Conservation (phyloP, 2,113 vertebrate species). For the cattle (Bos taurus) region ARS-UCD2.0 NC_037342.1:78586001-78586500, state of each 20-base stretch:
- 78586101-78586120: neutral
- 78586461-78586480: neutral
- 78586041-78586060: neutral
- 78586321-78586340: neutral
- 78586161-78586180: neutral
- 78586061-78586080: neutral
- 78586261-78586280: neutral
- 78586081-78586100: neutral
- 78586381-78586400: rapidly evolving
- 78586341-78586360: rapidly evolving
- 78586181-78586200: neutral
- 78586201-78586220: neutral
- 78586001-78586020: neutral
- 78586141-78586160: neutral
- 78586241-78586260: neutral
- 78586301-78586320: neutral
- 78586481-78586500: neutral
- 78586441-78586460: neutral
- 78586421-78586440: neutral
- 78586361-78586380: neutral
- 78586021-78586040: neutral
- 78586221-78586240: neutral
- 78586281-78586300: neutral
- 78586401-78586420: neutral
- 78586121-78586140: neutral